A percentile compares a stretch with the other conserved stretches of the same genome.
These are phyloP conservation scores for Lepidurus apus DNA, from an alignment of 1,140 invertebrate species.

Conservation along the genomic window DNA sequence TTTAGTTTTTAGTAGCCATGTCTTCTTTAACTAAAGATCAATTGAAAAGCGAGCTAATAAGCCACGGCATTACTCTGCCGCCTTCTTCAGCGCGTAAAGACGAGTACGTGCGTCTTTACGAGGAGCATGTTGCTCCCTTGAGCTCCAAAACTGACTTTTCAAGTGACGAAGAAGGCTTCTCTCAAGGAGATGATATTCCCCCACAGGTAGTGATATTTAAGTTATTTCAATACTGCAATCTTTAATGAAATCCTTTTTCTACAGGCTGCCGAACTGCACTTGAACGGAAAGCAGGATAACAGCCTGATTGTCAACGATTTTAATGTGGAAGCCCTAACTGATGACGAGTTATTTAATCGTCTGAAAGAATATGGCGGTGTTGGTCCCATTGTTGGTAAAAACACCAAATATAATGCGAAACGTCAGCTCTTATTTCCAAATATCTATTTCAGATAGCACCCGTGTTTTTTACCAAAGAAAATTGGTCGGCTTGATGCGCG, in stretches of 20 bases:
- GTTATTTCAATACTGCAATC: neutral
- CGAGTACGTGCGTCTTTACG: slow-evolving; percentile 33
- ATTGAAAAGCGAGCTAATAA: slow-evolving; percentile 34
- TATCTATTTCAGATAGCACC: slow-evolving; percentile 30
- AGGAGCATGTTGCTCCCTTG: slow-evolving; percentile 34
- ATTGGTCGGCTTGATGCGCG: slow-evolving; percentile 32
- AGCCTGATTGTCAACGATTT: slow-evolving; percentile 30
- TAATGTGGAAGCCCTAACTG: slow-evolving; percentile 30
- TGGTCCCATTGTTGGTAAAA: slow-evolving; percentile 37
- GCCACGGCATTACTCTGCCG: slow-evolving; percentile 32
- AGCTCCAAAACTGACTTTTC: slow-evolving; percentile 34
- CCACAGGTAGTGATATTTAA: neutral
- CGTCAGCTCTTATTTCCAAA: neutral
- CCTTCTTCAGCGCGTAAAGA: slow-evolving; percentile 32
- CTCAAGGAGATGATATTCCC: neutral
- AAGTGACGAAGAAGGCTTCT: slow-evolving; percentile 30
- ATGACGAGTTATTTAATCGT: slow-evolving; percentile 36
- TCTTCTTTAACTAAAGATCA: slow-evolving; percentile 35
- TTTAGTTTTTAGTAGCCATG: slow-evolving; percentile 24
- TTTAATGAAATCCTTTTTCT: neutral
- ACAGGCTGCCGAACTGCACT: slow-evolving; percentile 17
- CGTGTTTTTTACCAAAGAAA: slow-evolving; percentile 33
- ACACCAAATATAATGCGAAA: neutral
- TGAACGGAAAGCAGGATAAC: slow-evolving; percentile 7
- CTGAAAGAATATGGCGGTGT: slow-evolving; percentile 34